phyloP scores from a whole-genome alignment of 2,888 invertebrate genomes.

The Pristionchus arcanus region DNA sequence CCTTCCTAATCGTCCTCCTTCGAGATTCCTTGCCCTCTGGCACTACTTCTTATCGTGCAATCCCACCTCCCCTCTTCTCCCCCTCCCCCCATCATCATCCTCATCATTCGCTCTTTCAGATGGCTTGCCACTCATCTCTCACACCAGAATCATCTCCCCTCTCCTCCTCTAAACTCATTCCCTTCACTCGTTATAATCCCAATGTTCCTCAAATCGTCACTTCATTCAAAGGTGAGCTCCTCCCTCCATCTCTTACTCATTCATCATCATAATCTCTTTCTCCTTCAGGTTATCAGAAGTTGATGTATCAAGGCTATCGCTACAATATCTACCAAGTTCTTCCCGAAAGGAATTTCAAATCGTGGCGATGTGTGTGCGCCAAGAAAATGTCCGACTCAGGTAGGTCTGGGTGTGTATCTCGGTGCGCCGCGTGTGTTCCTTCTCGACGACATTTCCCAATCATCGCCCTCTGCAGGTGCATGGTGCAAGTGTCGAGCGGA shows the following conservation, averaged over 20 bases:
- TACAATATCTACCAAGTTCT: conserved; percentile 77
- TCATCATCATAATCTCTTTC: background rate
- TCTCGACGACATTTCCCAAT: conserved; percentile 23
- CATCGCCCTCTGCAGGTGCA: conserved; percentile 56
- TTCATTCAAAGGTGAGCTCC: conserved; percentile 73
- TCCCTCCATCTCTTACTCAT: conserved; percentile 12
- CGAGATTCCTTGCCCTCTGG: background rate
- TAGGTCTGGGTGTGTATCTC: conserved; percentile 11
- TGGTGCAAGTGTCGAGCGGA: conserved; percentile 78
- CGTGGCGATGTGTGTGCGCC: conserved; percentile 78
- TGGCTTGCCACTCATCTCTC: conserved; percentile 30
- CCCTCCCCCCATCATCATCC: background rate
- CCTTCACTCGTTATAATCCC: conserved; percentile 74
- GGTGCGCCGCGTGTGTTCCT: conserved; percentile 1
- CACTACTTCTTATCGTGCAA: background rate
- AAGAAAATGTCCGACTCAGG: conserved; percentile 76
- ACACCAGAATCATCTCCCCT: conserved; percentile 47
- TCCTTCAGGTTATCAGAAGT: conserved; percentile 74
- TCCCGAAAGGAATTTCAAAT: conserved; percentile 72
- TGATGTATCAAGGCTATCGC: conserved; percentile 78
- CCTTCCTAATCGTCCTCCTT: conserved; percentile 38
- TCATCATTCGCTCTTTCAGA: conserved; percentile 28
- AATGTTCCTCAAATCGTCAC: conserved; percentile 76
- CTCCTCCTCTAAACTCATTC: conserved; percentile 57
- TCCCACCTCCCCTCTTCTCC: background rate